These are phyloP conservation scores for Rhinopithecus roxellana DNA, from an alignment of 2,113 vertebrate genomes.

Conservation along the genomic window DNA sequence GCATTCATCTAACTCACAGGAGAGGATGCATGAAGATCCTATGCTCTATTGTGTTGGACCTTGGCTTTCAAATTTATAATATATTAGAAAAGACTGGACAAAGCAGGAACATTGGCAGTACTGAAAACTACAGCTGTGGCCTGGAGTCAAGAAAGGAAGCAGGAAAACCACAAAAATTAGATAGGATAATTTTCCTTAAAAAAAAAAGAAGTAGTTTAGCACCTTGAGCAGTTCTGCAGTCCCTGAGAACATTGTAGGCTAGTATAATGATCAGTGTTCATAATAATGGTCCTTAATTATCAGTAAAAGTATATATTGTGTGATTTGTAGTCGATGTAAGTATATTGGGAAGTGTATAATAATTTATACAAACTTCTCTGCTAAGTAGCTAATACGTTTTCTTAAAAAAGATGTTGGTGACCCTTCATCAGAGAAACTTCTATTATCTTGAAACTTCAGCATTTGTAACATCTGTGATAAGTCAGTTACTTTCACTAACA, in stretches of 20 bases:
- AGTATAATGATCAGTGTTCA: background rate
- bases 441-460: constrained; percentile 7
- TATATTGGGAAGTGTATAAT: background rate
- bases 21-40: background rate
- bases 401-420: background rate
- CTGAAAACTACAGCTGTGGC: background rate
- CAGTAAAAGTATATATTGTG: background rate
- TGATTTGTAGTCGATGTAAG: background rate
- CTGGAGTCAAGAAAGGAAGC: background rate
- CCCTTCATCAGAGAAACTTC: background rate
- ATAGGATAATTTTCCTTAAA: background rate
- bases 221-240: background rate
- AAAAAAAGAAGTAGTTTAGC: background rate
- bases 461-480: background rate
- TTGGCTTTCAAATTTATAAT: background rate
- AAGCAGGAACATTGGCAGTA: background rate
- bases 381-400: background rate
- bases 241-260: background rate
- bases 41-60: background rate
- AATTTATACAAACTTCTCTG: background rate
- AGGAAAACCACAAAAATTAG: background rate
- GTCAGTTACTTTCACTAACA: background rate
- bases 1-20: background rate
- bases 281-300: background rate
- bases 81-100: background rate